Conservation (phyloP, 2,888 invertebrate species). For the Apantesis nais region DNA sequence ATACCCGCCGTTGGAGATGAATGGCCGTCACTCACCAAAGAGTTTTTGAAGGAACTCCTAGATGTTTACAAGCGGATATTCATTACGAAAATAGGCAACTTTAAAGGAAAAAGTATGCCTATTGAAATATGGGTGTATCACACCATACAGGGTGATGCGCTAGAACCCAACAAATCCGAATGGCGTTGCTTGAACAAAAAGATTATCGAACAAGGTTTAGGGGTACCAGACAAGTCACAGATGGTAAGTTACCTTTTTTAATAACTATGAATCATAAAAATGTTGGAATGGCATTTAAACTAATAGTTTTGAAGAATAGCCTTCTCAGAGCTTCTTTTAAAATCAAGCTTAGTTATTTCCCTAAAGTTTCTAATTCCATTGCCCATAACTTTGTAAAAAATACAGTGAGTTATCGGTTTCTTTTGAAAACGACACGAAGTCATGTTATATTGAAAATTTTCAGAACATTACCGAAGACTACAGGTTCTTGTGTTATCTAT, state of each 20-base stretch:
- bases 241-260: conserved; percentile 50
- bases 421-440: background rate
- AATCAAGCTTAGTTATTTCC: too few species aligned
- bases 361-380: background rate
- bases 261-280: background rate
- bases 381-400: background rate
- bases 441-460: background rate
- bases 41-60: conserved; percentile 85
- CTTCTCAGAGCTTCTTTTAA: background rate
- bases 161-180: conserved; percentile 87
- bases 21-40: conserved; percentile 87
- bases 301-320: background rate
- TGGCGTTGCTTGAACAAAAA: conserved; percentile 88
- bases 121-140: conserved; percentile 89
- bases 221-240: conserved; percentile 71
- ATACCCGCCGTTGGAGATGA: conserved; percentile 88
- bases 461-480: too few species aligned
- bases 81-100: conserved; percentile 83
- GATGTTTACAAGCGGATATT: conserved; percentile 79
- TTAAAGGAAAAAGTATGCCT: conserved; percentile 80
- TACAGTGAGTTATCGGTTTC: background rate
- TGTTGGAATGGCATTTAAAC: background rate
- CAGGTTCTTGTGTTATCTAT: too few species aligned
- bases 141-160: conserved; percentile 86
- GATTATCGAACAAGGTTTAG: conserved; percentile 88